Conservation (phyloP, 1,140 invertebrate genomes). For the Hycleus cichorii region DNA sequence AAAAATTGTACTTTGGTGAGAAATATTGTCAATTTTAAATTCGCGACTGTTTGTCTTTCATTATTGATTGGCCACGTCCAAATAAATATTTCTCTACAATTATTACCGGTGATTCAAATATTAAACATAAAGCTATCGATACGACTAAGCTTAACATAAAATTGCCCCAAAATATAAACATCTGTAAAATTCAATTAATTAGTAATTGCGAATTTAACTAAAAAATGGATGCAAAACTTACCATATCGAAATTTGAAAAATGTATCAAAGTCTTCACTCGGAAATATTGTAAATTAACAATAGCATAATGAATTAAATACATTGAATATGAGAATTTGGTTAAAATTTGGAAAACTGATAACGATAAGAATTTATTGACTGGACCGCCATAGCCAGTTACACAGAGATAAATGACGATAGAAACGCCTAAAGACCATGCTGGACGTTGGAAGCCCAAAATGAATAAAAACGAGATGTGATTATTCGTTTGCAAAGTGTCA, state of each 20-base stretch:
- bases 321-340: slow-evolving; percentile 18
- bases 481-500: not conserved
- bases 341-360: slow-evolving; percentile 17
- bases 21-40: no score
- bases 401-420: slow-evolving; percentile 61
- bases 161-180: slow-evolving; percentile 6
- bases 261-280: not conserved
- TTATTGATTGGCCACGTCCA: not conserved
- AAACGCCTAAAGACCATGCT: slow-evolving; percentile 51
- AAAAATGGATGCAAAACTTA: not conserved
- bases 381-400: slow-evolving; percentile 50
- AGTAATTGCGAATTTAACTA: not conserved
- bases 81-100: not conserved
- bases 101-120: slow-evolving; percentile 16
- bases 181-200: slow-evolving; percentile 2
- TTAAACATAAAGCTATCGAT: slow-evolving; percentile 1
- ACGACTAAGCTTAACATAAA: slow-evolving; percentile 2
- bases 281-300: not conserved
- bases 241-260: not conserved
- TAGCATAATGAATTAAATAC: slow-evolving; percentile 18
- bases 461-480: slow-evolving; percentile 35
- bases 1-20: no score
- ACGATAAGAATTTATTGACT: slow-evolving; percentile 14
- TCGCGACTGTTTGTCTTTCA: no score
- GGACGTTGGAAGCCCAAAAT: slow-evolving; percentile 53